phyloP scores from a whole-genome alignment of 37 sponge, comb jelly and placozoan genomes.

The Tethya wilhelma region DNA sequence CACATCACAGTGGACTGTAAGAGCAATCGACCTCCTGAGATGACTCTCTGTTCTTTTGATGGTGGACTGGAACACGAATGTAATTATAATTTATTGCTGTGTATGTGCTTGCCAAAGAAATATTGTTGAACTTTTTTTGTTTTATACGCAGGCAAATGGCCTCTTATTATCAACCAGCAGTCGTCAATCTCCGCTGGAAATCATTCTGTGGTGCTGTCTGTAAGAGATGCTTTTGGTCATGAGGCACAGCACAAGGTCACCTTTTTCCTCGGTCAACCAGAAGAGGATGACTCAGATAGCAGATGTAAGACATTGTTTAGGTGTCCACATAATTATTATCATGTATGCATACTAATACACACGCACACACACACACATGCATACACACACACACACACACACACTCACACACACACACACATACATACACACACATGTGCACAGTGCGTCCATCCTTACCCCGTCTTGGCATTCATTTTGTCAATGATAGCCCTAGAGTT shows the following conservation, averaged over 20 bases:
- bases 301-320: too few species aligned
- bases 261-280: neutral
- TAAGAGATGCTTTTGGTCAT: neutral
- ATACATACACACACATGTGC: neutral
- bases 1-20: slow-evolving; percentile 9
- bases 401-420: too few species aligned
- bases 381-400: too few species aligned
- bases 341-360: too few species aligned
- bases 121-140: too few species aligned
- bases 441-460: neutral
- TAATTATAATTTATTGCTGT: neutral
- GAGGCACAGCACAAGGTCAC: neutral
- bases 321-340: too few species aligned
- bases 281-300: too few species aligned
- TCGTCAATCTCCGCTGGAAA: neutral
- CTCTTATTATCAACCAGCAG: neutral
- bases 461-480: neutral
- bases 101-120: neutral
- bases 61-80: neutral
- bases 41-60: neutral
- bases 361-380: neutral
- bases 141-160: neutral
- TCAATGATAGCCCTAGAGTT: neutral
- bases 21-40: neutral
- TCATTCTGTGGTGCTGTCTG: neutral